These are phyloP conservation scores for Perizoma flavofasciatum DNA, from an alignment of 2,888 invertebrate genomes.

Conservation along the genomic window DNA sequence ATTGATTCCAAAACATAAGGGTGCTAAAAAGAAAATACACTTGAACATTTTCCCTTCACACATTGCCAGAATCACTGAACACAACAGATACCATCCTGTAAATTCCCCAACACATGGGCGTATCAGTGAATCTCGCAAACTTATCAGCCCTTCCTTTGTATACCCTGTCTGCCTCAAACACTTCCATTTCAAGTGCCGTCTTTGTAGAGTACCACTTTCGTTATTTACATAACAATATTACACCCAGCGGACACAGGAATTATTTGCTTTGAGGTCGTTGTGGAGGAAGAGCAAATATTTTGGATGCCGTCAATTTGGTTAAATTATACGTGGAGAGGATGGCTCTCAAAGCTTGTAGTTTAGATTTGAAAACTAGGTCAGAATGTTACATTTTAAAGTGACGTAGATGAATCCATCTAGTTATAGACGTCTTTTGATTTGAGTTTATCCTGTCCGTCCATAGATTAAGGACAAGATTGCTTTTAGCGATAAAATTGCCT, in stretches of 20 bases:
- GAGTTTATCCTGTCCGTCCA: too few species aligned
- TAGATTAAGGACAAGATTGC: too few species aligned
- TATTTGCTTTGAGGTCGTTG: conserved; percentile 36
- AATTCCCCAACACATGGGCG: conserved; percentile 5
- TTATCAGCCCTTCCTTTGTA: conserved; percentile 30
- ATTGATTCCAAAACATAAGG: too few species aligned
- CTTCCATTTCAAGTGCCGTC: conserved; percentile 26
- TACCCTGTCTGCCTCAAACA: conserved; percentile 27
- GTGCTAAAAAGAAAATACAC: background rate
- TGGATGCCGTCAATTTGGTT: conserved; percentile 33
- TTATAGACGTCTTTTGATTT: too few species aligned
- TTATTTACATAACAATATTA: conserved; percentile 40
- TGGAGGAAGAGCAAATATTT: conserved; percentile 35
- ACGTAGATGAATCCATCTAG: too few species aligned
- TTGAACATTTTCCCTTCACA: background rate
- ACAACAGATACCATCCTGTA: conserved; percentile 8
- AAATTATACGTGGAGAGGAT: conserved; percentile 10
- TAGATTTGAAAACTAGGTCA: conserved; percentile 13
- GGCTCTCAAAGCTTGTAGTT: conserved; percentile 9
- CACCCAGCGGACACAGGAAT: conserved; percentile 33
- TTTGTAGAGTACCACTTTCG: conserved; percentile 39
- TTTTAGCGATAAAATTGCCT: too few species aligned
- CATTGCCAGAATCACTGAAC: conserved; percentile 18
- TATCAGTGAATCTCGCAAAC: conserved; percentile 26
- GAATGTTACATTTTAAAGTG: background rate